These are phyloP conservation scores for Agrilus mali DNA, from an alignment of 2,888 invertebrate genomes.

Conservation along the genomic window DNA sequence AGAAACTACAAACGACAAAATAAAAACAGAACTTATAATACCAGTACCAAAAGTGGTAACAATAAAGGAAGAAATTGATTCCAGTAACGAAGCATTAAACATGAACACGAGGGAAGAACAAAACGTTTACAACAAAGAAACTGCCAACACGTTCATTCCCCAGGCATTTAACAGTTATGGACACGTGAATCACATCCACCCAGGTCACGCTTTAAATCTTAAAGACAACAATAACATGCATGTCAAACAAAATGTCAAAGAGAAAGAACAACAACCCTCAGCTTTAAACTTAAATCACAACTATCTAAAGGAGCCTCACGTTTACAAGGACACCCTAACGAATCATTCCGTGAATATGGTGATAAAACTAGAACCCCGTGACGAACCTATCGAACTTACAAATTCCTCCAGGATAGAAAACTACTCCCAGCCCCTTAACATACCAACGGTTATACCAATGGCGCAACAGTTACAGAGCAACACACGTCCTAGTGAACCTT, in stretches of 20 bases:
- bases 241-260: constrained; percentile 14
- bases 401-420: constrained; percentile 20
- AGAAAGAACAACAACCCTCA: background rate
- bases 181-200: constrained; percentile 15
- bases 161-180: constrained; percentile 23
- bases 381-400: constrained; percentile 33
- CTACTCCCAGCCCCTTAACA: constrained; percentile 26
- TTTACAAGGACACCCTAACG: constrained; percentile 10
- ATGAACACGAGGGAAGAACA: constrained; percentile 20
- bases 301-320: constrained; percentile 14
- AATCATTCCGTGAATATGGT: constrained; percentile 16
- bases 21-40: constrained; percentile 50
- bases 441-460: constrained; percentile 28
- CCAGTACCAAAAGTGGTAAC: constrained; percentile 49
- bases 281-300: constrained; percentile 8
- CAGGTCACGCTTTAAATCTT: constrained; percentile 22
- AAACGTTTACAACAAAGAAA: constrained; percentile 18
- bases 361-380: constrained; percentile 32
- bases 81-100: constrained; percentile 23
- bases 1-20: constrained; percentile 29
- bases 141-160: constrained; percentile 21
- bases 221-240: constrained; percentile 20
- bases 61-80: constrained; percentile 29
- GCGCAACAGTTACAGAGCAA: constrained; percentile 17
- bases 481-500: constrained; percentile 3